phyloP scores from a whole-genome alignment of 2,797 vertebrate species.

The Uromys caudimaculatus region DNA sequence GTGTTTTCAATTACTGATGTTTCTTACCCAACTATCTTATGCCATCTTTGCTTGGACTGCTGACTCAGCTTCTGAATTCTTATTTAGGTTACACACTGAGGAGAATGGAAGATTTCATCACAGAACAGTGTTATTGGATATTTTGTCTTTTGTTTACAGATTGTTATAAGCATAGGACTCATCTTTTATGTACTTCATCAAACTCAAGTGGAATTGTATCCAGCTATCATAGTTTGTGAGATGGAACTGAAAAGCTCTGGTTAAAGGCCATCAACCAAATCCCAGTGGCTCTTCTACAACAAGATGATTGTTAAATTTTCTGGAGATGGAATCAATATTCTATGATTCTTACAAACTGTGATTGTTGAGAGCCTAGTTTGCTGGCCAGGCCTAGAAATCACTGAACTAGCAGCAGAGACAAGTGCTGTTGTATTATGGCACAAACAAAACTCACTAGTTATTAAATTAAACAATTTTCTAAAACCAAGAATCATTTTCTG shows the following conservation, averaged over 20 bases:
- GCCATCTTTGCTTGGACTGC: not conserved
- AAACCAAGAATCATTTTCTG: conserved; percentile 75
- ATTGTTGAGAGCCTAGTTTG: conserved; percentile 73
- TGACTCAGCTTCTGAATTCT: not conserved
- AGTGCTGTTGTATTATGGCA: conserved; percentile 82
- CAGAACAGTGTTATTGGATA: not conserved
- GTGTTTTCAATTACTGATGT: not conserved
- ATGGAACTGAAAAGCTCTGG: conserved; percentile 95
- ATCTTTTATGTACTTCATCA: conserved; percentile 99
- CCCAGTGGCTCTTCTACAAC: conserved; percentile 92
- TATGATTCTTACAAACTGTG: conserved; percentile 88
- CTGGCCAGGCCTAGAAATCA: conserved; percentile 78
- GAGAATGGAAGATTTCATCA: too few species aligned
- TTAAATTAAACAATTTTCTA: conserved; percentile 83
- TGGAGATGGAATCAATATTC: conserved; percentile 93
- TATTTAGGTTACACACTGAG: not conserved
- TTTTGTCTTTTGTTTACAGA: conserved; percentile 87
- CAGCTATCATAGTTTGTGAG: conserved; percentile 96
- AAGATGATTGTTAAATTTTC: conserved; percentile 92
- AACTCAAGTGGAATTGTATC: conserved; percentile 97
- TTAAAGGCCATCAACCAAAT: conserved; percentile 90
- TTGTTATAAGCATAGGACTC: conserved; percentile 97
- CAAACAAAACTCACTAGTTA: conserved; percentile 81
- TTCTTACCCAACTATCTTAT: not conserved
- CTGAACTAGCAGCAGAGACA: conserved; percentile 51